Percentiles rank a stretch among this genome's conserved stretches.
phyloP scores from a whole-genome alignment of 1,140 invertebrate species.

The Ostrea edulis region DNA sequence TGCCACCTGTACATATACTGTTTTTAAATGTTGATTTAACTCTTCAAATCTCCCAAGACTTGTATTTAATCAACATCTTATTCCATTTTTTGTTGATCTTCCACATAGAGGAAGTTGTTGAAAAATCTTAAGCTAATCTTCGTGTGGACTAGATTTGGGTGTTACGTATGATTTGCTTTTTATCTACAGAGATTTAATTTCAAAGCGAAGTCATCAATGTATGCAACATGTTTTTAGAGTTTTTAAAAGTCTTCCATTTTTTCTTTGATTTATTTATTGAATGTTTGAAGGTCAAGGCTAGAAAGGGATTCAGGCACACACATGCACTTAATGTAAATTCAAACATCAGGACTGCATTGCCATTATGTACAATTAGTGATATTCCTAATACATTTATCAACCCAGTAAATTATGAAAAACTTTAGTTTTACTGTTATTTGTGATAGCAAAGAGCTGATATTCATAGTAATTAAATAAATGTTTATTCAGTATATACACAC shows the following conservation, averaged over 20 bases:
- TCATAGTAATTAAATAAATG: no score
- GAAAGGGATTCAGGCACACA: neutral
- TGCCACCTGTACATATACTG: neutral
- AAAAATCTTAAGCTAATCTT: slow-evolving; percentile 7
- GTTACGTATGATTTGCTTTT: neutral
- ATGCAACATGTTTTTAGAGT: neutral
- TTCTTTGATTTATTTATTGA: neutral
- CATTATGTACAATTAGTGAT: no score
- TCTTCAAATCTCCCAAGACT: neutral
- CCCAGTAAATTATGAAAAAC: no score
- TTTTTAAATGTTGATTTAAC: neutral
- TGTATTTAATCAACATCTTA: neutral
- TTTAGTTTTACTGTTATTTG: no score
- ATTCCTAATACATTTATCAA: no score
- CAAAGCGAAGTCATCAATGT: neutral
- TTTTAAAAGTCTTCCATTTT: neutral
- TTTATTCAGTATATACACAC: no score
- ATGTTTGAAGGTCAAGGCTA: slow-evolving; percentile 18
- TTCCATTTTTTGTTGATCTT: neutral
- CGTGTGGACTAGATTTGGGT: neutral
- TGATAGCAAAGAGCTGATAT: no score
- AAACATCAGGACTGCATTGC: no score
- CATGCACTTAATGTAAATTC: neutral
- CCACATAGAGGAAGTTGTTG: neutral
- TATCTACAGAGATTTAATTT: neutral